Evolutionary conservation across 2,797 vertebrate genomes (phyloP), one percentile per base, ranked within the genome.

Genomic region (Cossypha polioptera): DNA sequence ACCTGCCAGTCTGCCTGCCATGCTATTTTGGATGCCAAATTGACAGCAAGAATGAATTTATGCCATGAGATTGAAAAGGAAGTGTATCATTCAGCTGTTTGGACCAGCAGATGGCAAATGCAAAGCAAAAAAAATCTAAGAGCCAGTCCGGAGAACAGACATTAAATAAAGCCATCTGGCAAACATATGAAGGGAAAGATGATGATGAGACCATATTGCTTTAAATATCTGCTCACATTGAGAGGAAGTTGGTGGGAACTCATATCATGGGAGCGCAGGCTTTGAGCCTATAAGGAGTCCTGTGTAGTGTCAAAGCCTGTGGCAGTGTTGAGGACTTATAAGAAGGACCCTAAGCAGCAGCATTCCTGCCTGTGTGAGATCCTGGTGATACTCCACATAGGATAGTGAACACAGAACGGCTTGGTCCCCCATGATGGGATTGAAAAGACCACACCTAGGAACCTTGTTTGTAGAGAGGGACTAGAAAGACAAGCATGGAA

Each of bases 71-170:
- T 78, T 73, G 69, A 59, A 92, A 93, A 91, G 76, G 67, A 86
- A 92, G 51, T 66, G 43, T 72, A 84, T 94, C 48, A 33, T 88
- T 94, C 82, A 68, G 73, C 72, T 95, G 85, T 88, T 94, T 95
- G 85, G 62, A 92, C 66, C 58, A 91, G 78, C 95, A 96, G 96
- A 95, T 96, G 96, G 91, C 78, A 96, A 97, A 61, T 90, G 79
- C 43, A 86, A 88, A 78, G 85, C 63, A 7, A 53, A 71, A 67
- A 71, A 67, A 93, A 72, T 86, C 65, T 86, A 61, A 84, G 76
- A 92, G 62, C 79, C 73, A 90, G 25, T 88, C 58, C 71, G 66
- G 84, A 86, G 94, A 93, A 66, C 2, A 92, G 62, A 66, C 65
- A 51, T 92, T 90, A 95, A 94, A 78, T 86, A 93, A 86, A 96